These are phyloP conservation scores for Apodemia zela DNA, from an alignment of 2,888 invertebrate genomes.

Conservation along the genomic window DNA sequence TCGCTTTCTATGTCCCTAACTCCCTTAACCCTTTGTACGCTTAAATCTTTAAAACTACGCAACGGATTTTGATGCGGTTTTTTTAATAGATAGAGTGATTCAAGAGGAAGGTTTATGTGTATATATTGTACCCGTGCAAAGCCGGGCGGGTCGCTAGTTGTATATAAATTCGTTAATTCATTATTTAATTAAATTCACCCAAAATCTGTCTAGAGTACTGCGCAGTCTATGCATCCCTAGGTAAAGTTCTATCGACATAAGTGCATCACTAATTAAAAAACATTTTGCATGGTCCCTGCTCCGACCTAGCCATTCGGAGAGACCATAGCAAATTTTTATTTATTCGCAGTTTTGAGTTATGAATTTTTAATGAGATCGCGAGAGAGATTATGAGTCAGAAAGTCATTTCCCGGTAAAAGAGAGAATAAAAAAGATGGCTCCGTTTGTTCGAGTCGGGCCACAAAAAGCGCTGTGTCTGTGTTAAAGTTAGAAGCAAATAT, in stretches of 20 bases:
- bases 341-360: constrained; percentile 78
- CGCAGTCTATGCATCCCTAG: constrained; percentile 14
- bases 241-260: constrained; percentile 14
- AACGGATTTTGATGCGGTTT: too few relatives aligned
- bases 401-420: constrained; percentile 80
- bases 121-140: too few relatives aligned
- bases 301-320: constrained; percentile 30
- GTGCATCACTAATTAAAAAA: constrained; percentile 32
- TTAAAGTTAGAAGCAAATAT: constrained; percentile 24
- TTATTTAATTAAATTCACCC: background rate
- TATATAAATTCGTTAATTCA: too few relatives aligned
- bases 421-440: constrained; percentile 61
- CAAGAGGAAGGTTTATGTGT: too few relatives aligned
- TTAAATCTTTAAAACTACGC: too few relatives aligned
- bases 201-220: background rate
- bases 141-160: too few relatives aligned
- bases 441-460: constrained; percentile 64
- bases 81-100: too few relatives aligned
- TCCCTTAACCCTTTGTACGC: too few relatives aligned
- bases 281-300: constrained; percentile 31
- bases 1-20: too few relatives aligned
- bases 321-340: constrained; percentile 68
- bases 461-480: constrained; percentile 34
- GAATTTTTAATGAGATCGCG: constrained; percentile 83
- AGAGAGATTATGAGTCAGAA: constrained; percentile 81